Evolutionary conservation across 2,113 vertebrate genomes (phyloP), one percentile per base, ranked within the genome.

Genomic region (Austrofundulus limnaeus): DNA sequence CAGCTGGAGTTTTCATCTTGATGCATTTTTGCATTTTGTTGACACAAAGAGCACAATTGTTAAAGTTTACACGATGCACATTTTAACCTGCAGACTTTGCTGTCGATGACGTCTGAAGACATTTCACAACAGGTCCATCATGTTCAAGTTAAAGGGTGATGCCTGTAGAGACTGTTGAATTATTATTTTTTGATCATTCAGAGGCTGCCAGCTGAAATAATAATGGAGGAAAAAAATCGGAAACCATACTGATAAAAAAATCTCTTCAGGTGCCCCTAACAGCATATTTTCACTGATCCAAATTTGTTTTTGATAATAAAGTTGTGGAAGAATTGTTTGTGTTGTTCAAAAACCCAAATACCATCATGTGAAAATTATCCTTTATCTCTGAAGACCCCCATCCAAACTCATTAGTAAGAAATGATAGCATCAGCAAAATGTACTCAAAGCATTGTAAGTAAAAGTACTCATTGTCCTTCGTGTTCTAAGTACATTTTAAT

Each of bases 81-180:
- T 56, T 19, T 47, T 45, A 54, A 1, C 42, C 54, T 10, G 1
- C 3, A 39, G 11, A 16, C 47, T 23, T 25, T 11, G 11, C 24
- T 24, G 16, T 17, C 17, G 8, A 11, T 57, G 13, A 58, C 5
- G 0, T 63, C 17, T 1, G n/a, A 52, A 45, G 54, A 53, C 17
- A 65, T 67, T 78, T 73, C 45, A 23, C 45, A 70, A 78, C 58
- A 11, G 1, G 7, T 66, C 43, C 10, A 15, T 64, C 15, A 24
- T 8, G 12, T 14, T 43, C 28, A 34, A 1, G 4, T 34, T n/a
- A 61, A 53, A 50, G 19, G 57, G 2, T 2, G 21, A 5, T 0
- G 0, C 37, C 56, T 61, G 25, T 1, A 5, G 31, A 38, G 2
- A 62, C 14, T 8, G 11, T 16, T 56, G 15, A 66, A 62, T 0